Evolutionary conservation across 2,797 vertebrate genomes (phyloP).

Genomic region (Carcharodon carcharias): DNA sequence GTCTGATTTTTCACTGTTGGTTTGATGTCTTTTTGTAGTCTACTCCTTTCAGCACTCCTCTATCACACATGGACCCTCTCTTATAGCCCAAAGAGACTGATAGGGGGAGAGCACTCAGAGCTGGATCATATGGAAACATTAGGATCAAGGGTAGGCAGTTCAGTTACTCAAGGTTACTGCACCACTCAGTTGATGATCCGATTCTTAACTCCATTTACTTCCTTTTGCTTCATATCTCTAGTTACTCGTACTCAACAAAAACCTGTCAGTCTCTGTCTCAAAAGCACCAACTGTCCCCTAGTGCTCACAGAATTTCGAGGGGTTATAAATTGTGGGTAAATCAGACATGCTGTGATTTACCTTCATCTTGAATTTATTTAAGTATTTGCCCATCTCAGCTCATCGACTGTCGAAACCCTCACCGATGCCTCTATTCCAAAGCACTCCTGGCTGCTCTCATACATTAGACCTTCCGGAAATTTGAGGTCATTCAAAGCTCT

Average conservation of each 20-base stretch:
- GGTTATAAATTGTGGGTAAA: background rate
- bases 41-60: background rate
- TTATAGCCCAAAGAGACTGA: background rate
- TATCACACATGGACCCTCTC: background rate
- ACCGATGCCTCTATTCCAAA: background rate
- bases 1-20: background rate
- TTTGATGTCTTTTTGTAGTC: background rate
- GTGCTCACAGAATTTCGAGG: background rate
- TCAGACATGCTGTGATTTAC: background rate
- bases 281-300: background rate
- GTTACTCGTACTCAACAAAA: background rate
- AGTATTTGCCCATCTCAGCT: background rate
- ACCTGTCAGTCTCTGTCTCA: background rate
- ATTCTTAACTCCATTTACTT: background rate
- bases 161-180: background rate
- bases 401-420: background rate
- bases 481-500: background rate
- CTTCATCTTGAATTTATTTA: background rate
- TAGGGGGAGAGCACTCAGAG: background rate
- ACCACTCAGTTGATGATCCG: background rate
- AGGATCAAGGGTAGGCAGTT: background rate
- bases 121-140: background rate
- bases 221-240: background rate
- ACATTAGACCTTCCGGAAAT: background rate
- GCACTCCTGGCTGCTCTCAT: background rate